Evolutionary conservation across 2,113 vertebrate genomes (phyloP).

Genomic region (Erythrocercus mccallii): DNA sequence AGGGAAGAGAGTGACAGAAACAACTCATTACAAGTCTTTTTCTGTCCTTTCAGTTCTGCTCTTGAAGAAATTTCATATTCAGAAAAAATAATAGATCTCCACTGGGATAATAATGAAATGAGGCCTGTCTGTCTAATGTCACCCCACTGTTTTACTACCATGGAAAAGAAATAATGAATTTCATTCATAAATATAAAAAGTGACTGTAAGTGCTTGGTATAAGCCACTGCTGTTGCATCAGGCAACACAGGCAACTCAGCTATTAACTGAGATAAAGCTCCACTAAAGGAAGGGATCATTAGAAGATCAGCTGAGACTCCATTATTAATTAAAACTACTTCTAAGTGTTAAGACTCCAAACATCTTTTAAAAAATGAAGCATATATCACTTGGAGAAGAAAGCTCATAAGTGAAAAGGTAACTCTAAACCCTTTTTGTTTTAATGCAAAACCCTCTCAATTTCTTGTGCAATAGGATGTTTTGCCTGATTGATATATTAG

Average conservation of each 20-base stretch:
- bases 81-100: background rate
- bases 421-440: conserved; percentile 8
- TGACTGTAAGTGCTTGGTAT: background rate
- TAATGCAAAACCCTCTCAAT: background rate
- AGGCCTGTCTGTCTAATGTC: background rate
- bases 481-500: background rate
- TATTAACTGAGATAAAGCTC: background rate
- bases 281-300: background rate
- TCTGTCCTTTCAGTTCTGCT: background rate
- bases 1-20: background rate
- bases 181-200: background rate
- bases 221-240: background rate
- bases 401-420: background rate
- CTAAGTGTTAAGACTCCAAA: background rate
- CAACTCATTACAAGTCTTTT: background rate
- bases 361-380: background rate
- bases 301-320: background rate
- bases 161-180: background rate
- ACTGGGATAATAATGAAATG: conserved; percentile 6
- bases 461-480: background rate
- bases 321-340: background rate
- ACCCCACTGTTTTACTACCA: background rate
- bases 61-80: background rate
- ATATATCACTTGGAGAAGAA: background rate
- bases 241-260: background rate